Base-by-base conservation (phyloP, 23 tunicate genomes). In the Ascidia mentula region DNA sequence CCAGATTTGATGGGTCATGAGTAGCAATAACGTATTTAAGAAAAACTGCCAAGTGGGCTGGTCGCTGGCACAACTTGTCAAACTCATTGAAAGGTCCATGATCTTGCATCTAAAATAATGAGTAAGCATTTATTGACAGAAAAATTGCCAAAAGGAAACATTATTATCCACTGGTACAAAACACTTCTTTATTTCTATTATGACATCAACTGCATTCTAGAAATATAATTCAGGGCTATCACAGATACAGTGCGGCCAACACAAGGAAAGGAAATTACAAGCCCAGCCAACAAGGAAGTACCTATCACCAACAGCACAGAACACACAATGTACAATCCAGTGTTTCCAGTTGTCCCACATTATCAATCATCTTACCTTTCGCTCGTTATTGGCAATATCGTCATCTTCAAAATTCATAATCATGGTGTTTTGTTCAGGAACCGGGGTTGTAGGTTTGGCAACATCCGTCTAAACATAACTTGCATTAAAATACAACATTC, bases 321-420 rank as follows among this genome's bases (percentile, higher is more conserved):
- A 53, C 65, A 6, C 65, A 53, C 65, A 53, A 6, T n/a, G n/a
- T 18, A 69, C 53, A 34, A 32, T 1, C 45, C 17, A 46, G 46
- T 6, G 40, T 34, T 33, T 5, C 8, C 71, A 31, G 31, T 2
- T 26, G 17, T 33, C 9, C 15, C 34, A 33, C 13, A 15, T 12
- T 17, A 15, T 53, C 8, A 40, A 17, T 7, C 13, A 31, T 72
- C 88, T 60, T 38, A 84, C 88, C 31, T 76, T 36, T 13, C 31
- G 39, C 6, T 72, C 34, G 28, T 71, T 72, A 31, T 87, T 85
- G 15, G 76, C 75, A 22, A 92, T 69, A 18, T 92, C 97, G 24
- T 92, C 97, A 69, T 92, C 97, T 87, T 92, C 97, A 92, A 92
- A 92, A 45, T 82, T 82, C 76, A 92, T 83, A 22, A 91, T 91